These are phyloP conservation scores for Megastigmus dorsalis DNA, from an alignment of 2,888 invertebrate species.

Conservation along the genomic window DNA sequence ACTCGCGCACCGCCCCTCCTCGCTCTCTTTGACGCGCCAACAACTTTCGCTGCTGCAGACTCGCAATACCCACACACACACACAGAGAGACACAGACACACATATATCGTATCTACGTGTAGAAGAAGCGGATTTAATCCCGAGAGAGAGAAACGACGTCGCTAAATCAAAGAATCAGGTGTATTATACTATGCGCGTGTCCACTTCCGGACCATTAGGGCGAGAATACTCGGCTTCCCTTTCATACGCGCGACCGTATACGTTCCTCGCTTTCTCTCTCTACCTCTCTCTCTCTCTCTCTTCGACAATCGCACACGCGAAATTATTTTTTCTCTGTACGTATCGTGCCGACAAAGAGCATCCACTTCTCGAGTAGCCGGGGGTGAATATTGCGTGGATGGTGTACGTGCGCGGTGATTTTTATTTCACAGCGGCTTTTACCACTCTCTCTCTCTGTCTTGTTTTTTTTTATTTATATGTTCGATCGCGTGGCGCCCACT, in stretches of 20 bases:
- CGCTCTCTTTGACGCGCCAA: neutral
- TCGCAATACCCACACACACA: too few relatives aligned
- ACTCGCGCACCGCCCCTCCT: neutral
- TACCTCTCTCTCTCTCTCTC: slow-evolving; percentile 33
- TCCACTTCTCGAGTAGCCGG: slow-evolving; percentile 5
- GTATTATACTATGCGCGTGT: slow-evolving; percentile 1
- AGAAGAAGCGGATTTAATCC: slow-evolving; percentile 20
- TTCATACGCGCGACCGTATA: slow-evolving; percentile 47
- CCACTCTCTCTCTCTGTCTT: neutral
- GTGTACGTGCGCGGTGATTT: too few relatives aligned
- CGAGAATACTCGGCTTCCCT: too few relatives aligned
- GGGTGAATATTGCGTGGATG: neutral
- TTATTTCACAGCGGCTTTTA: too few relatives aligned
- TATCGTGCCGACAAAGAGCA: slow-evolving; percentile 10
- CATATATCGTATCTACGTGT: too few relatives aligned
- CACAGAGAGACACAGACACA: too few relatives aligned
- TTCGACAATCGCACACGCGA: slow-evolving; percentile 2
- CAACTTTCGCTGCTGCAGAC: neutral
- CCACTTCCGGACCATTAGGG: slow-evolving; percentile 61
- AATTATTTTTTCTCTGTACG: slow-evolving; percentile 21
- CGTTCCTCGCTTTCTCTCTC: neutral
- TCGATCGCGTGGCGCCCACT: neutral
- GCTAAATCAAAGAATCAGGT: slow-evolving; percentile 55
- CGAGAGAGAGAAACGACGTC: slow-evolving; percentile 50
- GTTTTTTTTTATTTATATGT: neutral